Percentiles rank a stretch among this genome's conserved stretches.
Conservation (phyloP, 1,140 invertebrate genomes). For the Agraylea sexmaculata region DNA sequence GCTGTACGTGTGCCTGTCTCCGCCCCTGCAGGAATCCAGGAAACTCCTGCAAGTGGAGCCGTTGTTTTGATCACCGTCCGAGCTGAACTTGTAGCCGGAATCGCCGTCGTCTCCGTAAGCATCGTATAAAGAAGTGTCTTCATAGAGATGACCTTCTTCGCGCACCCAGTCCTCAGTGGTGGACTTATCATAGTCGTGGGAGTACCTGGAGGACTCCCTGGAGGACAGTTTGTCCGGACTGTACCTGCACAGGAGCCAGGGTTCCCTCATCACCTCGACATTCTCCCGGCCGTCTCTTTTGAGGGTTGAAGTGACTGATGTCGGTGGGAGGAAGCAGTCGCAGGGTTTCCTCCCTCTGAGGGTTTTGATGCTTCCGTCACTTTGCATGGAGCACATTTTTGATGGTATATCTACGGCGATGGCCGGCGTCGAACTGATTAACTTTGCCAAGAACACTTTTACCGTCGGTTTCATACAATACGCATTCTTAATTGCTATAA, state of each 20-base stretch:
- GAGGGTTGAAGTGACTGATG: conserved; percentile 8
- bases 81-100: conserved; percentile 14
- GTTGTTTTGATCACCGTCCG: conserved; percentile 11
- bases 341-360: conserved; percentile 11
- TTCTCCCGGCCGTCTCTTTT: conserved; percentile 7
- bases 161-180: conserved; percentile 14
- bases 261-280: conserved; percentile 9
- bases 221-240: conserved; percentile 10
- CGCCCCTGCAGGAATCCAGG: background rate
- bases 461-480: too few relatives aligned
- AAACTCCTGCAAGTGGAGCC: conserved; percentile 14
- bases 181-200: conserved; percentile 6
- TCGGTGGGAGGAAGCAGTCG: conserved; percentile 13
- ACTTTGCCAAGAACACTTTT: too few relatives aligned
- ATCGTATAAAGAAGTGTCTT: conserved; percentile 17
- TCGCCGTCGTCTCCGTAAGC: conserved; percentile 9
- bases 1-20: conserved; percentile 3
- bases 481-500: too few relatives aligned
- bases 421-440: too few relatives aligned
- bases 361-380: background rate
- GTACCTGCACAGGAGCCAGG: conserved; percentile 16
- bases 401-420: too few relatives aligned
- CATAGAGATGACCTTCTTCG: conserved; percentile 9
- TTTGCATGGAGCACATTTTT: background rate
- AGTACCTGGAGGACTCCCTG: conserved; percentile 2